phyloP scores from a whole-genome alignment of 2,113 vertebrate genomes.

The Gnathochromis pfefferi region DNA sequence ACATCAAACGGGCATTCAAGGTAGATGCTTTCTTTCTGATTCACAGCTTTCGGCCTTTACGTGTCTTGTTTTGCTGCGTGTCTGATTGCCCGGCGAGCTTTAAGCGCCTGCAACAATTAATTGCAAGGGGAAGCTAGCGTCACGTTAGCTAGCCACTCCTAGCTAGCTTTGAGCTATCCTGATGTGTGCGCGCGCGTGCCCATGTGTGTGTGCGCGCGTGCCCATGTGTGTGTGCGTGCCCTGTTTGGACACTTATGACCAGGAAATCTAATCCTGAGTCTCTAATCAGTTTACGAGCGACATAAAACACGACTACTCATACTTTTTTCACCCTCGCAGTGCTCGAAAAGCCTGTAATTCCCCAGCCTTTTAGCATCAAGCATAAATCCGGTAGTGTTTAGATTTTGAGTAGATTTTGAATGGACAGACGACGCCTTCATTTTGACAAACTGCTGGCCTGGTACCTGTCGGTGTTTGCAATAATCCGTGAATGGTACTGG shows the following conservation, averaged over 20 bases:
- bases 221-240: not conserved
- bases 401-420: not conserved
- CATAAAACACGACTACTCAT: not conserved
- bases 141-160: constrained; percentile 38
- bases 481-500: not conserved
- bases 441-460: constrained; percentile 14
- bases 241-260: not conserved
- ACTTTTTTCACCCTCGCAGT: not conserved
- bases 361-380: not conserved
- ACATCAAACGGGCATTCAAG: constrained; percentile 95
- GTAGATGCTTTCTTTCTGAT: constrained; percentile 49
- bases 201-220: not conserved
- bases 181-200: no score
- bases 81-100: not conserved
- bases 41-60: rapidly evolving
- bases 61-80: rapidly evolving
- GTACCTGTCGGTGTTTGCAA: not conserved
- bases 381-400: not conserved
- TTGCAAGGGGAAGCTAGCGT: constrained; percentile 20
- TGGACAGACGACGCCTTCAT: constrained; percentile 64
- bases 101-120: not conserved
- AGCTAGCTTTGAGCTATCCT: constrained; percentile 40
- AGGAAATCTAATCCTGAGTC: not conserved
- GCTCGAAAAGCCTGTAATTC: not conserved
- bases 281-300: not conserved